A percentile compares a stretch with the other conserved stretches of the same genome.
phyloP scores from a whole-genome alignment of 2,888 invertebrate species.

The Heliconius ethilla region DNA sequence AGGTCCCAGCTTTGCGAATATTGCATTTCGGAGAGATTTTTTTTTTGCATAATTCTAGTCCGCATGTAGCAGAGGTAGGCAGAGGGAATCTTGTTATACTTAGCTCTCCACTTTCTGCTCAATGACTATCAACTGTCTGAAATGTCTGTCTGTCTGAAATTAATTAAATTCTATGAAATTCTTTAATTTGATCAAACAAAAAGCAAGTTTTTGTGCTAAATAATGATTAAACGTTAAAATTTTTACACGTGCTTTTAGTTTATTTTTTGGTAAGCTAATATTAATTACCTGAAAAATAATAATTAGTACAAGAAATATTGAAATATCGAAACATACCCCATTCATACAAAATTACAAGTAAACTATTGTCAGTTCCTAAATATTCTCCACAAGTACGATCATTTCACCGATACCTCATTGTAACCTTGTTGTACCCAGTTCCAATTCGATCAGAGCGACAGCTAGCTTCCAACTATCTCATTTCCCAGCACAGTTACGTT shows the following conservation, averaged over 20 bases:
- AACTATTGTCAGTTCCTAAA: neutral
- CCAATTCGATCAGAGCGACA: slow-evolving; percentile 66
- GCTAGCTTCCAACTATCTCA: slow-evolving; percentile 76
- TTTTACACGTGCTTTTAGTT: neutral
- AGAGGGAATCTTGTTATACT: too few species aligned
- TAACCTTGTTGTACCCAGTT: slow-evolving; percentile 50
- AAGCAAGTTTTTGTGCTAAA: too few species aligned
- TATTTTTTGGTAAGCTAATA: neutral
- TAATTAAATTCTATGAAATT: too few species aligned
- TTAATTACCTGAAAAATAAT: neutral
- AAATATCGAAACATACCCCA: neutral
- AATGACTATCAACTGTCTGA: too few species aligned
- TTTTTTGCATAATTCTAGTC: too few species aligned
- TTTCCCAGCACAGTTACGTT: slow-evolving; percentile 81
- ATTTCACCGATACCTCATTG: slow-evolving; percentile 31
- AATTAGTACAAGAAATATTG: neutral
- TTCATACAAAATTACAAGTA: neutral
- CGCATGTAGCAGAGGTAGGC: too few species aligned
- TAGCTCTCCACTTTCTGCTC: too few species aligned
- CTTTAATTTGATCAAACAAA: too few species aligned
- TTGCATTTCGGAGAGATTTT: too few species aligned
- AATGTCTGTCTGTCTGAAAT: too few species aligned
- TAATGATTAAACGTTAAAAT: neutral
- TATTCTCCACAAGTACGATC: neutral
- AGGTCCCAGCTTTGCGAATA: too few species aligned